phyloP scores from a whole-genome alignment of 2,113 vertebrate species.

The Boleophthalmus pectinirostris region DNA sequence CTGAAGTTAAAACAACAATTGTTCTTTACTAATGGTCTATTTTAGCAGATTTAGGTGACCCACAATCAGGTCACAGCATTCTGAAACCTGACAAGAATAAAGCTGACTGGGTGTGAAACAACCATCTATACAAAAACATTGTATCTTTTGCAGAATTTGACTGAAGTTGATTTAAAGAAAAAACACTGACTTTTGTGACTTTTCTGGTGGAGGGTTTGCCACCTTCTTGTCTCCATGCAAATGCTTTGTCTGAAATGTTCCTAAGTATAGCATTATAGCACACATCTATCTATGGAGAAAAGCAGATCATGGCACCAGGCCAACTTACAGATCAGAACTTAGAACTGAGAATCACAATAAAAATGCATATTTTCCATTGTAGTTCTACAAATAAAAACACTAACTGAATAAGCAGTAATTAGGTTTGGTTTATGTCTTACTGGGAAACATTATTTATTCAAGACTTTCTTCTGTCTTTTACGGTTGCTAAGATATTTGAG shows the following conservation, averaged over 20 bases:
- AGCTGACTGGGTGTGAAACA: neutral
- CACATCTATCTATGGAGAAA: neutral
- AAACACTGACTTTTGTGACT: no score
- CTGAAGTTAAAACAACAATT: constrained; percentile 56
- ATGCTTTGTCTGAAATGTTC: neutral
- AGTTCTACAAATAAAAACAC: neutral
- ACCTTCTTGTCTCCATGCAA: neutral
- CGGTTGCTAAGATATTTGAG: constrained; percentile 1
- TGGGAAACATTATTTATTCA: neutral
- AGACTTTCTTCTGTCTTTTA: neutral
- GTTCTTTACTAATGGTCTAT: constrained; percentile 12
- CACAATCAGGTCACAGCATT: constrained; percentile 9
- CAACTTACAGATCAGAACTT: neutral
- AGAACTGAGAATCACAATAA: no score
- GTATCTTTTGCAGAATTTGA: no score
- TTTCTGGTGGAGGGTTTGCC: no score
- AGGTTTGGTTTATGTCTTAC: no score
- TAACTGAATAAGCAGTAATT: no score
- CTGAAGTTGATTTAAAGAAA: no score
- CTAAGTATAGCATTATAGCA: neutral
- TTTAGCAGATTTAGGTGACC: constrained; percentile 22
- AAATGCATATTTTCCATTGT: neutral
- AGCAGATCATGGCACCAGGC: neutral
- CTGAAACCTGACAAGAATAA: constrained; percentile 16
- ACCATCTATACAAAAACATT: no score